Evolutionary conservation across 1,140 invertebrate species (phyloP).

Genomic region (Bombus terrestris): DNA sequence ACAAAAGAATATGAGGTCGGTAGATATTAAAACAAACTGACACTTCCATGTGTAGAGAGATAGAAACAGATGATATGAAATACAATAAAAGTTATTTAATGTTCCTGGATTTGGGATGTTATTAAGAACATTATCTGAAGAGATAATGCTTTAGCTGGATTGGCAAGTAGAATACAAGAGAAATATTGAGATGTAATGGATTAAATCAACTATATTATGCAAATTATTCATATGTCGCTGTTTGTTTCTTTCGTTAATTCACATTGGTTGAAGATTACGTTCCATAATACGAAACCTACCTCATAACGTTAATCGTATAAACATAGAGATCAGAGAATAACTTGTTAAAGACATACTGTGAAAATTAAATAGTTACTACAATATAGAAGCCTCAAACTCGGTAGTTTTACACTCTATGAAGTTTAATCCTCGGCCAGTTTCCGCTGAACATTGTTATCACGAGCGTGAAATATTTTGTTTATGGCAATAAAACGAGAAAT

Average conservation of each 20-base stretch:
- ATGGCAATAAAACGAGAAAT: background rate
- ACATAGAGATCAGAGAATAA: background rate
- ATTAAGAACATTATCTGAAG: too few species aligned
- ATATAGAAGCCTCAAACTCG: background rate
- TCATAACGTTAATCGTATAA: background rate
- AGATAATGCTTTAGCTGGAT: too few species aligned
- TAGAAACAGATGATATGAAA: too few species aligned
- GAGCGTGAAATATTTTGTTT: background rate
- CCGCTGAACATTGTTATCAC: background rate
- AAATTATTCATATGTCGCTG: background rate
- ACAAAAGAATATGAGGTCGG: too few species aligned
- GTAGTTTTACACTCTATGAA: background rate
- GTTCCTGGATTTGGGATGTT: too few species aligned
- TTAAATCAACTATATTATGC: background rate
- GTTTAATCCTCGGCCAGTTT: background rate
- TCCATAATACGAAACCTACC: background rate
- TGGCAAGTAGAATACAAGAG: background rate
- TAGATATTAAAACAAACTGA: too few species aligned
- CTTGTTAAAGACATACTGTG: background rate
- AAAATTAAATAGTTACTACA: background rate
- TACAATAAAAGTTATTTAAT: too few species aligned
- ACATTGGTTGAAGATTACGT: background rate
- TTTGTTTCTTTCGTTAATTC: background rate
- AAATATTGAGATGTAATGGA: background rate
- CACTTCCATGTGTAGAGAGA: too few species aligned